Evolutionary conservation across 2,113 vertebrate species (phyloP).

Genomic region (Sarotherodon lohbergeri): DNA sequence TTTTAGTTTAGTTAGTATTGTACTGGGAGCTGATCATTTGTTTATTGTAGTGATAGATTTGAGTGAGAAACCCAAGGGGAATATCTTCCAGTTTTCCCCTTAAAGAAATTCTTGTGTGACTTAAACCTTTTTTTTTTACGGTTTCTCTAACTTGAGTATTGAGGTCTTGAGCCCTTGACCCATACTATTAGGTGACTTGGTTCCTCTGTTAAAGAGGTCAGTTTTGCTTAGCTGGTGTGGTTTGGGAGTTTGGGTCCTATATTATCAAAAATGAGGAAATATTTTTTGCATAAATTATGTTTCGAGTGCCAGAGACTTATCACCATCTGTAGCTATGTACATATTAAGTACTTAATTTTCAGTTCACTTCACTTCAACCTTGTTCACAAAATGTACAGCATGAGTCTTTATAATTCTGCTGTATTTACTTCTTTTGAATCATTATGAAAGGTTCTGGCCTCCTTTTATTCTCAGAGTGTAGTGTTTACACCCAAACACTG

Average conservation of each 20-base stretch:
- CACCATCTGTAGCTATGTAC: background rate
- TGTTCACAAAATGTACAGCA: background rate
- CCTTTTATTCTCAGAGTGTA: background rate
- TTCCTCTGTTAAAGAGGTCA: background rate
- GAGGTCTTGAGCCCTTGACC: background rate
- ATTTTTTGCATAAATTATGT: background rate
- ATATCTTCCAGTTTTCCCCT: background rate
- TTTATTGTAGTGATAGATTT: background rate
- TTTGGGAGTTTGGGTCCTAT: background rate
- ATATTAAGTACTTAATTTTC: background rate
- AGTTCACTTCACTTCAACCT: background rate
- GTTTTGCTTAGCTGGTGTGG: background rate
- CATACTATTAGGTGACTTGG: background rate
- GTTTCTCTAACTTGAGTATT: background rate
- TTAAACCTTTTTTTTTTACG: background rate
- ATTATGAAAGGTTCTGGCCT: background rate
- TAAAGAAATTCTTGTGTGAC: background rate
- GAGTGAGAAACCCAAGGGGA: background rate
- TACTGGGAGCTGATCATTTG: background rate
- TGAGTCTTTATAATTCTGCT: background rate
- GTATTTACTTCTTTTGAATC: background rate
- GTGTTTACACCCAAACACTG: background rate
- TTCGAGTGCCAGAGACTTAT: background rate
- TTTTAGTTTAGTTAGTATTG: background rate
- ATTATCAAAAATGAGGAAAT: background rate